Percentiles rank a stretch among this genome's conserved stretches.
Conservation (phyloP, 1,140 invertebrate species). For the Zaprionus capensis region DNA sequence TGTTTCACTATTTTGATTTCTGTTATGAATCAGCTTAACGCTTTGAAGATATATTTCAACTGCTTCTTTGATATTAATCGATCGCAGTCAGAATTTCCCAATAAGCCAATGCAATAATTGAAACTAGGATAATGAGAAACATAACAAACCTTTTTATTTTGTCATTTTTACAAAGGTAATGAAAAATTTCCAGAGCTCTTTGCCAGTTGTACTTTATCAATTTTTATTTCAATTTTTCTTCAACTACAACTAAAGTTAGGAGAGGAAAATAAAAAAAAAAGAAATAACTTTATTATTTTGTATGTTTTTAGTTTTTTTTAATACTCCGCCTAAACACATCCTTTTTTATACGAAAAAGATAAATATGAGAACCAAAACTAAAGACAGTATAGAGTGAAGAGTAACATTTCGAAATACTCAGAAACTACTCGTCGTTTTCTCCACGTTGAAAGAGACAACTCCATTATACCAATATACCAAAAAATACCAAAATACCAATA, state of each 20-base stretch:
- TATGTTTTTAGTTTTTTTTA: conserved; percentile 76
- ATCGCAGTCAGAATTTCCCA: neutral
- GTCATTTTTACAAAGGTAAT: conserved; percentile 65
- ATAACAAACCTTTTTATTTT: conserved; percentile 52
- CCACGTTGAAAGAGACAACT: conserved; percentile 67
- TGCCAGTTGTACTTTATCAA: conserved; percentile 77
- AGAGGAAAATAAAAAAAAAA: conserved; percentile 38
- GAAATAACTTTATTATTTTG: conserved; percentile 67
- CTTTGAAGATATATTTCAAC: conserved; percentile 5
- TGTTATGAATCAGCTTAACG: neutral
- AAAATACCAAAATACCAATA: conserved; percentile 13
- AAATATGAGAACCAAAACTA: conserved; percentile 83
- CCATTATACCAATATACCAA: conserved; percentile 21
- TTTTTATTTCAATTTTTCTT: conserved; percentile 69
- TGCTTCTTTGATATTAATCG: neutral
- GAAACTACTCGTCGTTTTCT: conserved; percentile 39
- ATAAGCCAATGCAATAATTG: conserved; percentile 27
- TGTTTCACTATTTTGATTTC: neutral
- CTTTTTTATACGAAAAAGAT: conserved; percentile 83
- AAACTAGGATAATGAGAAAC: conserved; percentile 7
- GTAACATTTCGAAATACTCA: conserved; percentile 66
- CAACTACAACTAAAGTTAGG: conserved; percentile 56
- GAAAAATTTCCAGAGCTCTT: conserved; percentile 84
- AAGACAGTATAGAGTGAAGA: conserved; percentile 43
- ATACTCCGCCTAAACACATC: conserved; percentile 83